Evolutionary conservation across 2,888 invertebrate genomes (phyloP).

Genomic region (Monopis laevigella): DNA sequence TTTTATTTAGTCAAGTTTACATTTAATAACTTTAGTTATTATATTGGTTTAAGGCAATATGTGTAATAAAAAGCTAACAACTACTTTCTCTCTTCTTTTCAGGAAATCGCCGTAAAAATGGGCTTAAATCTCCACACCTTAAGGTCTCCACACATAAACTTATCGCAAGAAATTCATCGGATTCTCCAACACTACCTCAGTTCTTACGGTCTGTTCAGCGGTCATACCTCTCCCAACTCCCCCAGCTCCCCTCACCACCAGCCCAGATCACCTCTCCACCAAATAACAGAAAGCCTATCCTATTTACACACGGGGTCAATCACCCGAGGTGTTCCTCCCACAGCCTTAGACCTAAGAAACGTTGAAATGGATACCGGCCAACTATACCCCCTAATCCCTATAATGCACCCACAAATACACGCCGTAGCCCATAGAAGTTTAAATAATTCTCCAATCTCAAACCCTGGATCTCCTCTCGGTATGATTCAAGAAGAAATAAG

Average conservation of each 20-base stretch:
- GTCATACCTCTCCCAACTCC: constrained; percentile 38
- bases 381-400: constrained; percentile 43
- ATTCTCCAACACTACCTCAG: constrained; percentile 38
- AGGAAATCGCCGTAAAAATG: constrained; percentile 60
- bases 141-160: constrained; percentile 32
- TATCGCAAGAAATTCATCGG: constrained; percentile 40
- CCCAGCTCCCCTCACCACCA: constrained; percentile 14
- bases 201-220: constrained; percentile 31
- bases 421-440: constrained; percentile 61
- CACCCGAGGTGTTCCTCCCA: constrained; percentile 74
- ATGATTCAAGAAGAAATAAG: constrained; percentile 78
- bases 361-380: constrained; percentile 64
- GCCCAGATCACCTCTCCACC: constrained; percentile 69
- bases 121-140: constrained; percentile 60
- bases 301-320: constrained; percentile 82
- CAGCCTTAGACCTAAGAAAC: constrained; percentile 64
- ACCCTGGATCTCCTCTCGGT: constrained; percentile 75
- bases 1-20: too few relatives aligned
- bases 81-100: too few relatives aligned
- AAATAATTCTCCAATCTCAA: constrained; percentile 71
- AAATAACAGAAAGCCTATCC: constrained; percentile 74
- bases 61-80: too few relatives aligned
- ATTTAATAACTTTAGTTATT: too few relatives aligned
- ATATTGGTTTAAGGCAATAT: too few relatives aligned
- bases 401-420: constrained; percentile 50